Base-by-base conservation (phyloP, 92 coral and sea anemone species). In the Heteractis magnifica region DNA sequence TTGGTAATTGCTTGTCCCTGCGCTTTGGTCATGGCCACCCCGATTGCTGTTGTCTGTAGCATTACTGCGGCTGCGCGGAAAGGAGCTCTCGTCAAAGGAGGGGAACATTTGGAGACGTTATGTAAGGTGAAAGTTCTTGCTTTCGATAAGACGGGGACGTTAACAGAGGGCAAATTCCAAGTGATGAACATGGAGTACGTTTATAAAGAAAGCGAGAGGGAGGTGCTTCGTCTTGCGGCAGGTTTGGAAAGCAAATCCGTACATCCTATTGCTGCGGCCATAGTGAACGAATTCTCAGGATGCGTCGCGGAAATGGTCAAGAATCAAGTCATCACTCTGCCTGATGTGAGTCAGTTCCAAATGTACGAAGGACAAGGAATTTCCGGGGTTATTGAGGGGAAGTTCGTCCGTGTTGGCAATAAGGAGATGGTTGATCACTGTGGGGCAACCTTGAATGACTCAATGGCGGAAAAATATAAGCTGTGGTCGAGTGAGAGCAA, bases 1-100 rank as follows among this genome's bases (percentile, higher is more conserved):
- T 87, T 97, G 56, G 99, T 97, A 82, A 93, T 90, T 49, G 98
- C 99, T 4, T 97, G 99, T 79, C 99, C 99, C 87, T 97, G 99
- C 84, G 99, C 99, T 5, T 87, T 97, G 19, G 95, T 97, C 60
- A 97, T 97, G 99, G 90, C 99, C 92, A 89, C 99, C 91, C 99
- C 99, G 78, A 97, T 93, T 83, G 99, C 95, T 74, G 93, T 97
- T 44, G 95, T 97, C 4, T 92, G 98, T 83, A 91, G 97, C 49
- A 97, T 97, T 78, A 94, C 94, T 84, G 94, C 97, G 64, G 98
- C 98, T 77, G 98, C 99, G 64, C 94, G 98, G 15, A 93, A 90
- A 64, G 99, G 99, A 18, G 94, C 99, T 5, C 78, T 97, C 20
- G 85, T 97, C 51, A 97, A 97, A 90, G 98, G 98, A 48, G 99